Conservation (phyloP, 2,797 vertebrate species). For the Sebastes miniatus region DNA sequence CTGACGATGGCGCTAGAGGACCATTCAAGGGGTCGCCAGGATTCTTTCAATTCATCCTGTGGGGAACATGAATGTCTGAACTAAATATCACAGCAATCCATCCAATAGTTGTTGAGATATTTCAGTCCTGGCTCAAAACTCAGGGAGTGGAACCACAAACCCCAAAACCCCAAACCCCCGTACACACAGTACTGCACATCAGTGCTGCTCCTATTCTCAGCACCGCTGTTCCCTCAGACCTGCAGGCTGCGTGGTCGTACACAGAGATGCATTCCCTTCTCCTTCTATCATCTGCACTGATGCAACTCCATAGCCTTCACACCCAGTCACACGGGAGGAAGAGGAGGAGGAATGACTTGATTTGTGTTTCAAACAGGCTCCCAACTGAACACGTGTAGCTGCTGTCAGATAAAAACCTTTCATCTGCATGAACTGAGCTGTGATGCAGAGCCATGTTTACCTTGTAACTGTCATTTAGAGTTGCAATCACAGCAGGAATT, state of each 20-base stretch:
- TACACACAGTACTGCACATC: not conserved
- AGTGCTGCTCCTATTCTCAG: not conserved
- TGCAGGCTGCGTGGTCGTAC: not conserved
- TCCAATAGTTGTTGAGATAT: not conserved
- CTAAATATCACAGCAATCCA: not conserved
- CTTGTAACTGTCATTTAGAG: not conserved
- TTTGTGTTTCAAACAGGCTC: not conserved
- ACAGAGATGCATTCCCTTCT: slow-evolving; percentile 9
- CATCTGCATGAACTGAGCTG: not conserved
- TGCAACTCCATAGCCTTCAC: not conserved
- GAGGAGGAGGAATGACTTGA: not conserved
- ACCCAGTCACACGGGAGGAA: not conserved
- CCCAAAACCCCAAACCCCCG: not conserved
- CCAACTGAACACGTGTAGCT: not conserved
- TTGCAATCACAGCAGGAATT: not conserved
- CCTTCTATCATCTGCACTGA: slow-evolving; percentile 21
- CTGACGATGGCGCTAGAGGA: not conserved
- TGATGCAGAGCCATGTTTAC: not conserved
- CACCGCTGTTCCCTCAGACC: not conserved
- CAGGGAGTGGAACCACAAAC: not conserved
- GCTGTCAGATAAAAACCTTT: not conserved
- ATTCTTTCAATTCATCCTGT: not conserved
- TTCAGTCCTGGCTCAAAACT: not conserved
- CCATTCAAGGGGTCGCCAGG: not conserved
- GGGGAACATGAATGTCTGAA: not conserved